Base-by-base conservation (phyloP, 2,888 invertebrate species). In the Serrognathus titanus region DNA sequence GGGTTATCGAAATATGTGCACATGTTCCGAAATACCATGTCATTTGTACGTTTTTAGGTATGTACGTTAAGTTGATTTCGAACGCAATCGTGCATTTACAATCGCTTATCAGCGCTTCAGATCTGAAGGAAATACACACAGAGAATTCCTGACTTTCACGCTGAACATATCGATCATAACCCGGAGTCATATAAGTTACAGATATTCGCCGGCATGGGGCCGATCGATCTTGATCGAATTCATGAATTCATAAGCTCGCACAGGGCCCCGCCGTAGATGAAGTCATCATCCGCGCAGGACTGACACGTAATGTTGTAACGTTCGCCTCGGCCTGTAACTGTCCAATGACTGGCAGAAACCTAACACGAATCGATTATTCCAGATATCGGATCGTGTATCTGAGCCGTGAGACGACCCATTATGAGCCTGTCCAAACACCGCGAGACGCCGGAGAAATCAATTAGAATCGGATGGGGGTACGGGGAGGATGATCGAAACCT, bases 311-410 rank as follows among this genome's bases (percentile, higher is more conserved):
- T 64, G 67, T 66, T 66, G 66, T 68, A 67, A 66, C 65, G 57
- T 69, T 69, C 64, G 65, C 63, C 68, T 67, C 65, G 63, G 63
- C 68, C 64, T 70, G 69, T 69, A 69, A 63, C 69, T 69, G 69
- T 71, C 71, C 62, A 65, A 71, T 74, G 72, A 73, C 72, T 71
- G 66, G 71, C 68, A 69, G 68, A 70, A 72, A 66, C 49, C 63
- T 65, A 69, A 70, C 71, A 71, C 69, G 71, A 72, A 72, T 73
- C 73, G 72, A 73, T 72, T 73, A 72, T 71, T 70, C 67, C 65
- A 65, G 64, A 69, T 71, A 72, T 71, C 72, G 67, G 69, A 70
- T 72, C 71, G 70, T 72, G 71, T 73, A 72, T 72, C 72, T 68
- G 66, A 67, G 66, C 72, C 71, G 71, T 71, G 71, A 71, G 71